Percentiles rank a stretch among this genome's conserved stretches.
Conservation (phyloP, 2,797 vertebrate species). For the Setipinna tenuifilis region DNA sequence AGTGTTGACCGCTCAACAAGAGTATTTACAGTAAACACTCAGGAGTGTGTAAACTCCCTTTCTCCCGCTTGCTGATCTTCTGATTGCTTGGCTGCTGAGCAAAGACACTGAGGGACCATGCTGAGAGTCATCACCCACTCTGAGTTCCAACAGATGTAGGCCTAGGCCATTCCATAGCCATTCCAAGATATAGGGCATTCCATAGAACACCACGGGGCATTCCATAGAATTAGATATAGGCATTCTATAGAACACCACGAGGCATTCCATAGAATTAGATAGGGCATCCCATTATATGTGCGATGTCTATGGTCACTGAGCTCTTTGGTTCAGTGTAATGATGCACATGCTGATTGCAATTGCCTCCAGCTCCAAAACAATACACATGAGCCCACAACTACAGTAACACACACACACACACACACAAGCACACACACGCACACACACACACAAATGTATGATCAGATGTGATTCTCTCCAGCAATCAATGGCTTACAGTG, state of each 20-base stretch:
- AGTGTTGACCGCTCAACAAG: neutral
- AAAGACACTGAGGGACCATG: no score
- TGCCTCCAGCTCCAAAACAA: neutral
- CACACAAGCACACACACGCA: neutral
- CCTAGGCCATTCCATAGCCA: neutral
- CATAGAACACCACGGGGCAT: neutral
- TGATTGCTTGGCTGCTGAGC: neutral
- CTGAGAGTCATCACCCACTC: neutral
- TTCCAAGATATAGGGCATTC: neutral
- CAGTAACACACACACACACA: neutral
- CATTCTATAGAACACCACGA: neutral
- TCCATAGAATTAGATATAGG: neutral
- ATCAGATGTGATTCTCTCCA: neutral
- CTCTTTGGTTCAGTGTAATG: neutral
- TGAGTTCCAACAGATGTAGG: neutral
- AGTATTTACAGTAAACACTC: constrained; percentile 3
- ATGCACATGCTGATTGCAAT: neutral
- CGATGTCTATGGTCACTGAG: neutral
- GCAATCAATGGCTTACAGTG: neutral
- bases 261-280: neutral
- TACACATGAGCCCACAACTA: neutral
- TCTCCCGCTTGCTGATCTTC: neutral
- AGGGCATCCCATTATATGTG: neutral
- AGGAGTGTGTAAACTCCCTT: neutral
- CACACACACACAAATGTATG: neutral